These are phyloP conservation scores for Anagrus nilaparvatae DNA, from an alignment of 1,140 invertebrate species.

Conservation along the genomic window DNA sequence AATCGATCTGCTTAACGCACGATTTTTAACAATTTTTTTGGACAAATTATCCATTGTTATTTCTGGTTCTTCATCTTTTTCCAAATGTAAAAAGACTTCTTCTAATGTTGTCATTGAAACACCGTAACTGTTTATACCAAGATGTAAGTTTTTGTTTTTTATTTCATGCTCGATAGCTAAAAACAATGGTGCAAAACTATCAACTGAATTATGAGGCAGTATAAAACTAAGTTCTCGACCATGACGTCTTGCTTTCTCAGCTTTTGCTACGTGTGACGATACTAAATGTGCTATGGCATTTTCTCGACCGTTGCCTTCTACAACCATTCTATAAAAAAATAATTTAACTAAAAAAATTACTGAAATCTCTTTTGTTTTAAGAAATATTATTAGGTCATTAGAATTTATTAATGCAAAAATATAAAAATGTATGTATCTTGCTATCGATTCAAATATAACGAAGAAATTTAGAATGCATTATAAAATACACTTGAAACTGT, in stretches of 20 bases:
- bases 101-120: conserved; percentile 91
- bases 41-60: conserved; percentile 56
- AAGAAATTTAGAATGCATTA: no score
- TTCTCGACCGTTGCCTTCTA: conserved; percentile 47
- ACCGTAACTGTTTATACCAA: conserved; percentile 77
- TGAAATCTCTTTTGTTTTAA: no score
- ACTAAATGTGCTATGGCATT: conserved; percentile 53
- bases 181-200: conserved; percentile 64
- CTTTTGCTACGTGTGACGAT: conserved; percentile 53
- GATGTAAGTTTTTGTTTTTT: conserved; percentile 46
- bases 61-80: conserved; percentile 56
- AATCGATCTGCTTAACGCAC: conserved; percentile 56
- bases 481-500: no score
- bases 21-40: conserved; percentile 60
- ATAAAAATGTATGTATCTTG: no score
- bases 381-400: no score
- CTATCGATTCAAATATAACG: no score
- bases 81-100: conserved; percentile 70
- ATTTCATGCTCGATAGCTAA: conserved; percentile 65
- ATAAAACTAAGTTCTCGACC: conserved; percentile 67
- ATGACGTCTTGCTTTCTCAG: conserved; percentile 60
- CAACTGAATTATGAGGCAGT: conserved; percentile 61
- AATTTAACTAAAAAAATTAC: no score
- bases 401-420: no score
- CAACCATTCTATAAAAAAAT: conserved; percentile 37